Evolutionary conservation across 2,113 vertebrate species (phyloP).

Genomic region (Ciconia stormi): DNA sequence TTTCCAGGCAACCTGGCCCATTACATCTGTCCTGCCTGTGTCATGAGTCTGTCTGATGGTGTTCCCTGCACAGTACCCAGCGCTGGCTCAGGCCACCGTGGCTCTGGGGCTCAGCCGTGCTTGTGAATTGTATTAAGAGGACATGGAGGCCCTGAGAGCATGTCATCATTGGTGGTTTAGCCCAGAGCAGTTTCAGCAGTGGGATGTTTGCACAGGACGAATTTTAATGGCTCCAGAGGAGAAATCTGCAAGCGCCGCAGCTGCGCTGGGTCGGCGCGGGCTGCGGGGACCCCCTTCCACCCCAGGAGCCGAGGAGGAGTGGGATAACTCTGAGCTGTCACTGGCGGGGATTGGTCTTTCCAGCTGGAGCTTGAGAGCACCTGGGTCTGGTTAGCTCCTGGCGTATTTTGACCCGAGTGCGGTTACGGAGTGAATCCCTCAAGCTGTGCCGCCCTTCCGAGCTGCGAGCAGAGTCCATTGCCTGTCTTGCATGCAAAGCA

Average conservation of each 20-base stretch:
- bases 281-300: neutral
- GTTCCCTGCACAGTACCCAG: neutral
- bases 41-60: neutral
- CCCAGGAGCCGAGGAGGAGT: fast-evolving
- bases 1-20: neutral
- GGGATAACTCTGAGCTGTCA: neutral
- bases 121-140: neutral
- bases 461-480: neutral
- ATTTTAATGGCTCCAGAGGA: neutral
- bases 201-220: neutral
- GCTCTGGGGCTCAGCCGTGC: neutral
- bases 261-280: fast-evolving
- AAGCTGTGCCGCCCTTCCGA: neutral
- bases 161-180: neutral
- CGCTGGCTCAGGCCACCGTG: fast-evolving
- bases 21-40: neutral
- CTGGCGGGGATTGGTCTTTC: neutral
- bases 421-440: neutral
- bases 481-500: neutral
- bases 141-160: neutral
- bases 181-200: neutral
- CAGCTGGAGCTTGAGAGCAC: neutral
- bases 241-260: fast-evolving
- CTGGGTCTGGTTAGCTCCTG: neutral
- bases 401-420: neutral